phyloP scores from a whole-genome alignment of 2,797 vertebrate genomes.

The Anas bahamensis region DNA sequence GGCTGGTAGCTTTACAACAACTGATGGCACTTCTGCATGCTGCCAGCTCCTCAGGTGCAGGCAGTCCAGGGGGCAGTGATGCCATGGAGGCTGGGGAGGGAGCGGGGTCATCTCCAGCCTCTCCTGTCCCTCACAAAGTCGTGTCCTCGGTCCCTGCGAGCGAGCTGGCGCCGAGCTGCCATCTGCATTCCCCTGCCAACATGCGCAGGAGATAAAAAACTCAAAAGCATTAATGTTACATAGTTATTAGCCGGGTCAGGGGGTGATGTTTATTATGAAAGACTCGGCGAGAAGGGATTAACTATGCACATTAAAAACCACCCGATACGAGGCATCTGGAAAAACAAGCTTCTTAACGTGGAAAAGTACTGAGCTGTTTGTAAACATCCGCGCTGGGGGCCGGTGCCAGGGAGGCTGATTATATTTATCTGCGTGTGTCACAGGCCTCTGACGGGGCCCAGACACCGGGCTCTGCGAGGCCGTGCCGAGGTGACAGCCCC shows the following conservation, averaged over 20 bases:
- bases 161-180: neutral
- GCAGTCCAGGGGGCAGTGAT: neutral
- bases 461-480: neutral
- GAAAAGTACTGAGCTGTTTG: slow-evolving; percentile 74
- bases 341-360: slow-evolving; percentile 72
- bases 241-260: slow-evolving; percentile 66
- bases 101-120: neutral
- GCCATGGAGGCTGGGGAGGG: neutral
- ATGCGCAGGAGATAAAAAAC: neutral
- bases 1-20: neutral
- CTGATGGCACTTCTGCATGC: neutral
- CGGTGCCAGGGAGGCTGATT: slow-evolving; percentile 54
- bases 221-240: slow-evolving; percentile 5
- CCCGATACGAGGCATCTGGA: slow-evolving; percentile 65
- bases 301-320: slow-evolving; percentile 58
- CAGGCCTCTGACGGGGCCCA: slow-evolving; percentile 4
- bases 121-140: neutral
- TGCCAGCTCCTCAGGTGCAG: neutral
- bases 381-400: slow-evolving; percentile 54
- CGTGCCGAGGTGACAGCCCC: neutral
- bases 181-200: neutral
- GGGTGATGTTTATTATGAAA: slow-evolving; percentile 74
- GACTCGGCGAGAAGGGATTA: slow-evolving; percentile 68
- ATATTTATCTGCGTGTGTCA: slow-evolving; percentile 56
- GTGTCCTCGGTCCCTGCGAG: neutral